Base-by-base conservation (phyloP, 2,888 invertebrate species). In the Ischnura elegans region DNA sequence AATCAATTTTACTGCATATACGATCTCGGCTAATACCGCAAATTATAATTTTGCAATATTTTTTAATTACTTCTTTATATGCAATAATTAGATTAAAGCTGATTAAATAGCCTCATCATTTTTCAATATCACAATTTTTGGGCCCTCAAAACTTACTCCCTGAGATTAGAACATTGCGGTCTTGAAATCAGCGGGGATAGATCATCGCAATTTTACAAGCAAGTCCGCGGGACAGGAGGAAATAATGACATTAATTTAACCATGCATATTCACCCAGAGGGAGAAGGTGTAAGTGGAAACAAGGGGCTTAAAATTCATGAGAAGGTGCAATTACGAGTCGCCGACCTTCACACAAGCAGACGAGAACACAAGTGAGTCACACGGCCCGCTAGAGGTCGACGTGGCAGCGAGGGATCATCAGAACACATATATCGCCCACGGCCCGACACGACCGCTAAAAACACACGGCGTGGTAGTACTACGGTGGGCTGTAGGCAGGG, bases 231-330 rank as follows among this genome's bases (percentile, higher is more conserved):
- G 36, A 76, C 61, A 61, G 13, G 76, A n/a, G 36, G 76, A 36
- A 76, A 76, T 76, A 76, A 76, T 76, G 76, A 36, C 76, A 76
- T 76, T 76, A 76, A 76, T 76, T 76, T 76, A 76, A 10, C 76
- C 76, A 76, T 76, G 76, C 76, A 76, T 76, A 76, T 76, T 76
- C 76, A 13, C 76, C 76, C 10, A 76, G 13, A 76, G 76, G 76
- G 76, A 76, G 76, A 76, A 76, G 76, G 76, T 61, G 61, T 76
- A 36, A 76, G 76, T 36, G 76, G 76, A 76, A 76, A 76, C 76
- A 76, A 36, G 29, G 36, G 76, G 36, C 76, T 76, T 76, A 76
- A 76, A 76, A 76, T 76, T 76, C 76, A 76, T 76, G 76, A 76
- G 76, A 76, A 76, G 76, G 36, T 10, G 76, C 76, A 76, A 76